Conservation (phyloP, 2,797 vertebrate species). For the Arctocebus calabarensis region DNA sequence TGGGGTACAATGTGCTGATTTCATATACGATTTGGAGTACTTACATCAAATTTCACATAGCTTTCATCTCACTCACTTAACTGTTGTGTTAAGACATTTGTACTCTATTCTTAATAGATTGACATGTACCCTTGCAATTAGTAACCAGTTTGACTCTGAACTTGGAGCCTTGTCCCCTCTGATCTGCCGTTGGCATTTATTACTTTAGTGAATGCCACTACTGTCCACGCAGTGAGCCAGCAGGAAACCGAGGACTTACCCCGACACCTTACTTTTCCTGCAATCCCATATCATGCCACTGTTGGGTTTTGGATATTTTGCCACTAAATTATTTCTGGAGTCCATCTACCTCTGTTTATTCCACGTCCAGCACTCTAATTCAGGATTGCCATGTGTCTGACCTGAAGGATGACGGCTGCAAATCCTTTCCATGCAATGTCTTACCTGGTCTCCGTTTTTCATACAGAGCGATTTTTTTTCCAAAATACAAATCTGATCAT, state of each 20-base stretch:
- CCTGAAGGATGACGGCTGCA: not conserved
- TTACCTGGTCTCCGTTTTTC: not conserved
- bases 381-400: not conserved
- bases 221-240: not conserved
- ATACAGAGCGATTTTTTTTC: not conserved
- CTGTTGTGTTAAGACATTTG: too few relatives aligned
- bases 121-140: not conserved
- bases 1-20: too few relatives aligned
- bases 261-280: not conserved
- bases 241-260: not conserved
- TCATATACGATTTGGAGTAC: too few relatives aligned
- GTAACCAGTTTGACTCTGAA: constrained; percentile 24
- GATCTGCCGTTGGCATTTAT: not conserved
- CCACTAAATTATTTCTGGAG: not conserved
- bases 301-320: not conserved
- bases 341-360: not conserved
- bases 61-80: too few relatives aligned
- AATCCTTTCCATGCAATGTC: not conserved
- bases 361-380: not conserved
- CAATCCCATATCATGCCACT: not conserved
- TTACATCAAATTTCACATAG: too few relatives aligned
- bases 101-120: too few relatives aligned
- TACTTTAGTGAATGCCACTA: not conserved
- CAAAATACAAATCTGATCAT: not conserved
- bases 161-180: not conserved